Evolutionary conservation across 1,140 invertebrate genomes (phyloP).

Genomic region (Ectropis grisescens): DNA sequence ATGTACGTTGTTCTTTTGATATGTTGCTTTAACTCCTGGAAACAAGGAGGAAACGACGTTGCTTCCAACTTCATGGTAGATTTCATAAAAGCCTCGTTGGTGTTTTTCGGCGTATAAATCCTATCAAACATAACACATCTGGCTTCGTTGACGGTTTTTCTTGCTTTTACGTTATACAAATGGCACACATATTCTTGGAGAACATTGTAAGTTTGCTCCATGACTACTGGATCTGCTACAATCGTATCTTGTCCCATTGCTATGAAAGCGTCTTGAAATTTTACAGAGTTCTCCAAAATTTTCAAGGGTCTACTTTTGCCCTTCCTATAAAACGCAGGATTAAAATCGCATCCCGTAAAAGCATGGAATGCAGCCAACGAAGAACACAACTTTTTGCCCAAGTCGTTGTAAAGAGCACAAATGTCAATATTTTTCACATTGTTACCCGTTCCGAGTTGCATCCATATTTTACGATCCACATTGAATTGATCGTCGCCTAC

Average conservation of each 20-base stretch:
- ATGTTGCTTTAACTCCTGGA: too few relatives aligned
- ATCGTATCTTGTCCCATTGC: constrained; percentile 9
- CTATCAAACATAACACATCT: constrained; percentile 11
- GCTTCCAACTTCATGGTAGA: too few relatives aligned
- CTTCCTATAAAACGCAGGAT: constrained; percentile 17
- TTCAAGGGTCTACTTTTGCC: constrained; percentile 17
- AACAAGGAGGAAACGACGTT: too few relatives aligned
- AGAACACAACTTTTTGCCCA: constrained; percentile 6
- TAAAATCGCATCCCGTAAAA: constrained; percentile 23
- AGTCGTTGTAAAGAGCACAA: constrained; percentile 10
- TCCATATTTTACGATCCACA: constrained; percentile 13
- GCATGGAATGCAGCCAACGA: constrained; percentile 18
- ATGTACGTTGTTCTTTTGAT: too few relatives aligned
- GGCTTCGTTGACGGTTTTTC: constrained; percentile 7
- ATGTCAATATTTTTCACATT: constrained; percentile 8
- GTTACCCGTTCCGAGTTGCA: constrained; percentile 18
- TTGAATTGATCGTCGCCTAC: constrained; percentile 4
- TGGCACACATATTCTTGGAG: constrained; percentile 13
- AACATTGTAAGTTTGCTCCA: constrained; percentile 13
- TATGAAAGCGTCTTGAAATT: constrained; percentile 13
- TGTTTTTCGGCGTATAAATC: constrained; percentile 11
- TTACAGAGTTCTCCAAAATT: constrained; percentile 8
- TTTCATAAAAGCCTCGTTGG: too few relatives aligned
- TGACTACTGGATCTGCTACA: constrained; percentile 10
- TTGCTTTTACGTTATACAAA: constrained; percentile 14